These are phyloP conservation scores for Trachelus tabidus DNA, from an alignment of 2,888 invertebrate species.

Conservation along the genomic window DNA sequence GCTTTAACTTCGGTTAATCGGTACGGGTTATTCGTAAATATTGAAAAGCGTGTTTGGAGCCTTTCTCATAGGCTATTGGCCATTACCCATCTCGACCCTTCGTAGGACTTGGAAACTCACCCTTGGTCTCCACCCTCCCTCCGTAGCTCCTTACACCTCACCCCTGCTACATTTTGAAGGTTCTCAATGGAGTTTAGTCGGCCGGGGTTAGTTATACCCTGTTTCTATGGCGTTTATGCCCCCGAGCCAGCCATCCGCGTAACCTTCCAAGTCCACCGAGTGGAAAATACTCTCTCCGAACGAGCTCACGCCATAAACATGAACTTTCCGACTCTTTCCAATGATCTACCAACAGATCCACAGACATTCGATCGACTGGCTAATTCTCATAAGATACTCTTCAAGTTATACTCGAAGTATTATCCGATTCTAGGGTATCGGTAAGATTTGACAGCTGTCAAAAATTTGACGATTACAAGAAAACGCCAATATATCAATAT, in stretches of 20 bases:
- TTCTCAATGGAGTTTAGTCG: slow-evolving; percentile 44
- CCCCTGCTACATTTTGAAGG: slow-evolving; percentile 36
- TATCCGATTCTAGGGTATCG: background rate
- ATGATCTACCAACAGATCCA: background rate
- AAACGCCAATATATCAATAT: background rate
- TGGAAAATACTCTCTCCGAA: background rate
- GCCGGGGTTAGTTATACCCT: background rate
- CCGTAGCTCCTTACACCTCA: background rate
- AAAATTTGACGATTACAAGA: no score
- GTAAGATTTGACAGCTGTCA: background rate
- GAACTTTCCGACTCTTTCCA: background rate
- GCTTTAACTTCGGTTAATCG: slow-evolving; percentile 43
- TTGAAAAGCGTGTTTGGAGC: slow-evolving; percentile 46
- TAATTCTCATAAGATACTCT: background rate
- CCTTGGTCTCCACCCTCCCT: slow-evolving; percentile 11
- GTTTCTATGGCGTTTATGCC: background rate
- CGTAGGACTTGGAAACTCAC: slow-evolving; percentile 6
- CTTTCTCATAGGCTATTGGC: slow-evolving; percentile 10
- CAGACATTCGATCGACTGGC: background rate
- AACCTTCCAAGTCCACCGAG: background rate
- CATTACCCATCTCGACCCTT: slow-evolving; percentile 9
- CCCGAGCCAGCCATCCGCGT: background rate
- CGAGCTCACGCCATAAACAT: background rate
- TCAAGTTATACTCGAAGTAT: background rate
- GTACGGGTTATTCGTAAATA: slow-evolving; percentile 50